Base-by-base conservation (phyloP, 2,797 vertebrate genomes). In the Manis pentadactyla region DNA sequence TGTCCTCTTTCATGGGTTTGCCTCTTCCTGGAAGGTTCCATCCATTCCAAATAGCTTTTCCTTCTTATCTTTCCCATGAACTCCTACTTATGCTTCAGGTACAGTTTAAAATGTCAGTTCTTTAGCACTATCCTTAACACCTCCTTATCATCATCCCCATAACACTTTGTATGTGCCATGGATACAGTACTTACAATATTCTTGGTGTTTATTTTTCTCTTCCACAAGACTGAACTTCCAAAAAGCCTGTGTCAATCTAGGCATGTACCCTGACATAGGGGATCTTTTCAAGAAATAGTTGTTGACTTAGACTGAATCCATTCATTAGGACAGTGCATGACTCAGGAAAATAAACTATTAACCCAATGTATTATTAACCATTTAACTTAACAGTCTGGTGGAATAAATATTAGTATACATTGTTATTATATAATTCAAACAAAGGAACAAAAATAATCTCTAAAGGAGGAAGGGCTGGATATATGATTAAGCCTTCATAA, bases 301-400 rank as follows among this genome's bases (percentile, higher is more conserved):
- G 34, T 69, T 86, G 92, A 90, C 79, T 94, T 93, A 59, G 68
- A 23, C 68, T 57, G 85, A 81, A 85, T 85, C 25, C 4, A 14
- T 74, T 64, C 53, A 39, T 1, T 55, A 88, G 63, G 34, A 68
- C 63, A 79, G 31, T 66, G 6, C 7, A 34, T 77, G 42, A 73
- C 68, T 77, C 57, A 55, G 73, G 25, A 51, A 90, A 87, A 69
- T 63, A 73, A 78, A 78, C 37, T 53, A 10, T 79, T 78, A 93
- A 61, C 77, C 49, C 27, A 49, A 0, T 9, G 18, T 92, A 53
- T 51, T 87, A 57, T 49, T 81, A 78, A 57, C 7, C 23, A 84
- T 68, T 87, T 90, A 71, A 27, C 29, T 66, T 91, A 74, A 69
- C 9, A 82, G 5, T 94, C 27, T 94, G 59, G 87, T 6, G 53